phyloP scores from a whole-genome alignment of 2,113 vertebrate species.

The Cnemophilus loriae region DNA sequence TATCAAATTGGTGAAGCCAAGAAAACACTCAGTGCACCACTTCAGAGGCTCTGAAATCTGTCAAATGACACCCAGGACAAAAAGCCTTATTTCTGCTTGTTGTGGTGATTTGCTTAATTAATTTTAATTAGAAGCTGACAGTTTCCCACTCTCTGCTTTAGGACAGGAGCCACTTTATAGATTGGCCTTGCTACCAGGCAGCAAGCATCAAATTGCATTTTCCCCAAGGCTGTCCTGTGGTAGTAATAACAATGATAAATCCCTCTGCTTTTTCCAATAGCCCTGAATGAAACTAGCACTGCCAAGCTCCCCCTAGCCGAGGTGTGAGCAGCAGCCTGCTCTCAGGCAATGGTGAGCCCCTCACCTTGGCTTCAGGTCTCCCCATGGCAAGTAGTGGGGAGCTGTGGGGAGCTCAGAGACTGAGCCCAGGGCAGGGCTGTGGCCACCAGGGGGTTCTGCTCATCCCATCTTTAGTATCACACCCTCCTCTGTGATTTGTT shows the following conservation, averaged over 20 bases:
- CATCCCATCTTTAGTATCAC: background rate
- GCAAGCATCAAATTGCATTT: background rate
- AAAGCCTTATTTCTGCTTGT: background rate
- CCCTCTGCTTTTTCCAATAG: background rate
- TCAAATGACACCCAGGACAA: background rate
- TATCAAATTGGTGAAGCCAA: background rate
- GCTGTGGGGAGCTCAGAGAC: background rate
- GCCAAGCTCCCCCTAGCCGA: background rate
- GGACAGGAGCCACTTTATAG: background rate
- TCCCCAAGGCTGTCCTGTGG: background rate
- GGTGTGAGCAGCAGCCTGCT: background rate
- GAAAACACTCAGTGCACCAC: background rate
- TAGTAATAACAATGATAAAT: background rate
- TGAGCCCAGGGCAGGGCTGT: background rate
- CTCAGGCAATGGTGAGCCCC: background rate
- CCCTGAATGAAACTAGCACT: background rate
- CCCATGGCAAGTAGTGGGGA: background rate
- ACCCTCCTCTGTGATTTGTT: rapidly evolving
- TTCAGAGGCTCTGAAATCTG: background rate
- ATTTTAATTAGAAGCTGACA: background rate
- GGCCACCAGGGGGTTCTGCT: background rate
- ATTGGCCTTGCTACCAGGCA: background rate
- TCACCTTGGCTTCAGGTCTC: background rate
- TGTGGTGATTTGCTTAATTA: background rate
- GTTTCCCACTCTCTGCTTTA: background rate